Conservation (phyloP, 2,797 vertebrate genomes). For the Triplophysa bombifrons region DNA sequence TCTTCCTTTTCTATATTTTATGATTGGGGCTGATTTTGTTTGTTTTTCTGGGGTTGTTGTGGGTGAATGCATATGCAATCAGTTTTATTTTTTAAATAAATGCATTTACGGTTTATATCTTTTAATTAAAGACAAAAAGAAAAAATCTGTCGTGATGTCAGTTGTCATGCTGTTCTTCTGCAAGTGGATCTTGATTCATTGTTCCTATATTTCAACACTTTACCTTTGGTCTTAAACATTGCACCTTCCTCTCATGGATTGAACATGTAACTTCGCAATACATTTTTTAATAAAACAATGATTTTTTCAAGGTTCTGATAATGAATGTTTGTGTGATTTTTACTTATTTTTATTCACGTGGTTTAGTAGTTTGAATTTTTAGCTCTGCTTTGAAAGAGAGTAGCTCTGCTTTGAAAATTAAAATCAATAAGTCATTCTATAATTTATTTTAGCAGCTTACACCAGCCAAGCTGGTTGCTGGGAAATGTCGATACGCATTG, state of each 20-base stretch:
- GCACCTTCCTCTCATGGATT: conserved; percentile 81
- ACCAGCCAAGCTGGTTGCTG: not conserved
- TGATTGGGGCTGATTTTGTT: conserved; percentile 71
- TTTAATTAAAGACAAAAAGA: conserved; percentile 72
- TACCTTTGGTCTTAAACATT: conserved; percentile 80
- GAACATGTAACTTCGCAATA: conserved; percentile 82
- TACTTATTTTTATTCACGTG: not conserved
- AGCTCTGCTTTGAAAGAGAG: not conserved
- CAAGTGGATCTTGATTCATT: conserved; percentile 67
- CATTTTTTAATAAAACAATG: conserved; percentile 80
- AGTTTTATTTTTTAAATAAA: conserved; percentile 75
- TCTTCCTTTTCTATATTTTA: conserved; percentile 69
- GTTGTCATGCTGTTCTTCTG: conserved; percentile 64
- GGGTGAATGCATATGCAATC: conserved; percentile 83
- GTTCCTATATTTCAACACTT: conserved; percentile 69
- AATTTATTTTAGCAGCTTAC: not conserved
- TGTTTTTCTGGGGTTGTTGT: conserved; percentile 73
- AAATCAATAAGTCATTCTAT: not conserved
- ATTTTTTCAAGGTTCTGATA: conserved; percentile 62
- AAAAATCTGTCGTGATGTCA: conserved; percentile 66
- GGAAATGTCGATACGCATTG: not conserved
- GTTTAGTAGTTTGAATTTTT: not conserved
- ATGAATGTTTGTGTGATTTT: conserved; percentile 35
- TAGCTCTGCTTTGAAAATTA: not conserved
- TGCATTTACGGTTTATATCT: conserved; percentile 74